These are phyloP conservation scores for Epinotia demarniana DNA, from an alignment of 2,888 invertebrate genomes.

Conservation along the genomic window DNA sequence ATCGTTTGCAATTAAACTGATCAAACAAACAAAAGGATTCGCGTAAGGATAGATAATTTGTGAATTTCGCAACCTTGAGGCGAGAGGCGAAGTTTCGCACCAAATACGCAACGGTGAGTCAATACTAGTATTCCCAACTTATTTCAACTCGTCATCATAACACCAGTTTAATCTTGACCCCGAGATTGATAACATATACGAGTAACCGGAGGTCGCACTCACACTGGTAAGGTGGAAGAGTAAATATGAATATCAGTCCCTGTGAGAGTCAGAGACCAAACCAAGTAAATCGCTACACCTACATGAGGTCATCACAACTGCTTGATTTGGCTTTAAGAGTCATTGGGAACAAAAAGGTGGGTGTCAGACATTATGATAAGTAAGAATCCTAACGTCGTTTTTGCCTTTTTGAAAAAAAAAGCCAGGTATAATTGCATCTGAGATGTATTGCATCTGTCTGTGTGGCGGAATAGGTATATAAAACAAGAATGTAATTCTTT, in stretches of 20 bases:
- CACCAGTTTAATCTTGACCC: too few species aligned
- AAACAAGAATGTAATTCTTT: too few species aligned
- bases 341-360: conserved; percentile 20
- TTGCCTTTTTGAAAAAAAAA: conserved; percentile 1
- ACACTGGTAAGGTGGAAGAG: background rate
- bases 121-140: conserved; percentile 1
- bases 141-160: background rate
- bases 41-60: conserved; percentile 18
- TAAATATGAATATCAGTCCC: conserved; percentile 4
- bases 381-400: background rate
- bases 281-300: conserved; percentile 9
- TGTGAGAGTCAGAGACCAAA: background rate
- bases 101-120: conserved; percentile 25
- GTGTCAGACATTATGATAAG: background rate
- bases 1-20: conserved; percentile 3
- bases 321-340: conserved; percentile 19
- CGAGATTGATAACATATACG: too few species aligned
- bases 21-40: conserved; percentile 8
- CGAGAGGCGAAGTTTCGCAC: conserved; percentile 25
- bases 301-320: conserved; percentile 26
- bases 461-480: too few species aligned
- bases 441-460: too few species aligned
- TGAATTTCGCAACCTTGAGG: conserved; percentile 16
- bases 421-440: background rate
- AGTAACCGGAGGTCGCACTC: background rate